These are phyloP conservation scores for Ormia ochracea DNA, from an alignment of 2,888 invertebrate species.

Conservation along the genomic window DNA sequence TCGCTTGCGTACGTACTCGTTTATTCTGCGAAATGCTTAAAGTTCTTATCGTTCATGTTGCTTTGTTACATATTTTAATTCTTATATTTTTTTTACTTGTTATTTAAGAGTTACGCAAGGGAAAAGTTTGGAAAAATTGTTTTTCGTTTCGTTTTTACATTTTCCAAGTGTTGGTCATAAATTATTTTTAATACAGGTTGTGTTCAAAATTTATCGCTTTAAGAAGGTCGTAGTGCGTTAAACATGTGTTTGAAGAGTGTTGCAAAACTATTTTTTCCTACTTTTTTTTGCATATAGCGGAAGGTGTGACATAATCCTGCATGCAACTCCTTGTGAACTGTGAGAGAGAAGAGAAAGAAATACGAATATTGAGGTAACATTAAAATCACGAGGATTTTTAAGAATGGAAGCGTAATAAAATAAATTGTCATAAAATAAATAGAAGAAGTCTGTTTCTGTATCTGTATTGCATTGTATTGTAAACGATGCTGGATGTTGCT, in stretches of 20 bases:
- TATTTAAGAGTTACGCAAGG: neutral
- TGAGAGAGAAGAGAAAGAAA: neutral
- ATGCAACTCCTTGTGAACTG: neutral
- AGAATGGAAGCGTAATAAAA: neutral
- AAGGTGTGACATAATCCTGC: slow-evolving; percentile 55
- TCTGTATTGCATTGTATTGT: too few relatives aligned
- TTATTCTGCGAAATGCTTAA: neutral
- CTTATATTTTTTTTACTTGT: neutral
- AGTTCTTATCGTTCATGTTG: slow-evolving; percentile 24
- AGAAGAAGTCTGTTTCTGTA: too few relatives aligned
- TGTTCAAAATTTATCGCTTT: slow-evolving; percentile 56
- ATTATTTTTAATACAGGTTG: slow-evolving; percentile 58
- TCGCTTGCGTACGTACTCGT: neutral
- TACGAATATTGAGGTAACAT: slow-evolving; percentile 22
- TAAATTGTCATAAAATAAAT: neutral
- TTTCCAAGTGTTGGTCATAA: slow-evolving; percentile 43
- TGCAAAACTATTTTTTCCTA: slow-evolving; percentile 1
- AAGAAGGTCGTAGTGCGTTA: slow-evolving; percentile 50
- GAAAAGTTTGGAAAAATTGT: neutral
- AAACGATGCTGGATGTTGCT: too few relatives aligned
- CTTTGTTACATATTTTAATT: neutral
- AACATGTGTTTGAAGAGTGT: slow-evolving; percentile 49
- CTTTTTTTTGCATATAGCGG: neutral
- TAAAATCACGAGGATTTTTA: slow-evolving; percentile 16
- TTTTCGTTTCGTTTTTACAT: neutral